Evolutionary conservation across 2,888 invertebrate genomes (phyloP).

Genomic region (Geotrupes spiniger): DNA sequence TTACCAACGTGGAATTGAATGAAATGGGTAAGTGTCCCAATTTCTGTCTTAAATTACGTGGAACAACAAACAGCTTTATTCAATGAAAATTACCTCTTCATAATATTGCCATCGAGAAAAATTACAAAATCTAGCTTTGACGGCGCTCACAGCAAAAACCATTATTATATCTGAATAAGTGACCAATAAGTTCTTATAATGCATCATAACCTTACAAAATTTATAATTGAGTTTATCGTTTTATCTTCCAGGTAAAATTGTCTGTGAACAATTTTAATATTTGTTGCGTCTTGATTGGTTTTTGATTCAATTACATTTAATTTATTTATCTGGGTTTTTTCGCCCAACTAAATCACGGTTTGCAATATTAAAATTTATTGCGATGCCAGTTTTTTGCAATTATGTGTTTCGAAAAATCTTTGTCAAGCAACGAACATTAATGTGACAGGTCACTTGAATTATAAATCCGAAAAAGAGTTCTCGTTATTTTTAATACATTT

Average conservation of each 20-base stretch:
- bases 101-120: not conserved
- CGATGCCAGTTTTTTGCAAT: too few relatives aligned
- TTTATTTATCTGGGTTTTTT: too few relatives aligned
- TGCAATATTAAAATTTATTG: too few relatives aligned
- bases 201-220: conserved; percentile 1
- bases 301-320: too few relatives aligned
- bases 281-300: too few relatives aligned
- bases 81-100: not conserved
- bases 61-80: conserved; percentile 4
- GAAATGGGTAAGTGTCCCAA: not conserved
- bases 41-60: conserved; percentile 3
- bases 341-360: too few relatives aligned
- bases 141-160: not conserved
- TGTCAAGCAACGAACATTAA: too few relatives aligned
- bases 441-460: too few relatives aligned
- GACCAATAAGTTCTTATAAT: not conserved
- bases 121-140: conserved; percentile 2
- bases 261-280: conserved; percentile 1
- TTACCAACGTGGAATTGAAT: too few relatives aligned
- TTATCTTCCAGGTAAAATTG: not conserved
- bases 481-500: too few relatives aligned
- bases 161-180: not conserved
- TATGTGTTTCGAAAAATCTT: too few relatives aligned
- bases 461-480: too few relatives aligned
- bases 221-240: not conserved